phyloP scores from a whole-genome alignment of 2,113 vertebrate genomes.

The Ciconia maguari region DNA sequence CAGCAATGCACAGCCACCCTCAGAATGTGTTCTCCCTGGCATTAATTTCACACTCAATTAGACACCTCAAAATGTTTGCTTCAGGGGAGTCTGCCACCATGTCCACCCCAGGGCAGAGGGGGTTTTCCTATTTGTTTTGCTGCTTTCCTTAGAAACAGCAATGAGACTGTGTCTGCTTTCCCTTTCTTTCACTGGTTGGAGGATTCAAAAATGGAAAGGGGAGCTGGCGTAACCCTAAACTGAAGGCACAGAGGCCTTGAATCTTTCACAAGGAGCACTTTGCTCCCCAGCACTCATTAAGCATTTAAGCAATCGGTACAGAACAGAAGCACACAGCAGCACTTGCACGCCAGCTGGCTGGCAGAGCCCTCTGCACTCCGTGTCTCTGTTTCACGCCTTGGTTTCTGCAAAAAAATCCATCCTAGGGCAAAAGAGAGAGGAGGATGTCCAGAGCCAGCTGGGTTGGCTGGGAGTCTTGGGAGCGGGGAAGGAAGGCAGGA shows the following conservation, averaged over 20 bases:
- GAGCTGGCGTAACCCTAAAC: background rate
- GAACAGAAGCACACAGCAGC: background rate
- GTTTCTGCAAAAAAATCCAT: background rate
- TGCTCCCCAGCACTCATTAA: background rate
- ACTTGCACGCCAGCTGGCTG: background rate
- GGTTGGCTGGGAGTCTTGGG: background rate
- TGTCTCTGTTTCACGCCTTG: background rate
- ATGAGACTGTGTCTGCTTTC: background rate
- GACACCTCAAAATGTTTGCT: background rate
- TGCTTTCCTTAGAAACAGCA: background rate
- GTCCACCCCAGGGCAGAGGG: background rate
- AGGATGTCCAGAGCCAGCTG: background rate
- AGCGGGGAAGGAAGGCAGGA: background rate
- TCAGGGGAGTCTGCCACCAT: background rate
- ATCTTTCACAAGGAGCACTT: background rate
- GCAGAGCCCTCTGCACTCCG: background rate
- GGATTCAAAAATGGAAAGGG: background rate
- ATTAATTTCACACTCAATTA: background rate
- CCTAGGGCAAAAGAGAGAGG: background rate
- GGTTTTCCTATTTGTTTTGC: background rate
- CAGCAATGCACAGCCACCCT: background rate
- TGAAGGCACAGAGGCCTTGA: background rate
- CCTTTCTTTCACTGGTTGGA: background rate
- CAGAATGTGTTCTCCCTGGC: background rate
- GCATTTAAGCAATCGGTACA: background rate